phyloP scores from a whole-genome alignment of 2,113 vertebrate genomes.

The Chloebia gouldiae region DNA sequence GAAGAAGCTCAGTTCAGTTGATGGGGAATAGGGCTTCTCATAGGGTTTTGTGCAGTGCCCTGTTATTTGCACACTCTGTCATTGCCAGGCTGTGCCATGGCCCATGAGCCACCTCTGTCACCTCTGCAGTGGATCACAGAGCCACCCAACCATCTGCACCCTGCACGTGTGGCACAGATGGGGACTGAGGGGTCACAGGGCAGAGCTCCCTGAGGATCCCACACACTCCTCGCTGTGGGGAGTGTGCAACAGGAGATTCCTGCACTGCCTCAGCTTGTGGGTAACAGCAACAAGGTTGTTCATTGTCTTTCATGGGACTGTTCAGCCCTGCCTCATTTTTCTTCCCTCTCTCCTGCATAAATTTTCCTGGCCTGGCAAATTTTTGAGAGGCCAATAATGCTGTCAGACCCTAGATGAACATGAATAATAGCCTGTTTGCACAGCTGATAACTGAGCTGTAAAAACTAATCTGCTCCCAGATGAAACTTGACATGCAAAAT shows the following conservation, averaged over 20 bases:
- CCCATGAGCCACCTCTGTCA: background rate
- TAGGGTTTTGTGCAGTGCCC: background rate
- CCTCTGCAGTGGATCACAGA: background rate
- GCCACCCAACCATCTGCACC: background rate
- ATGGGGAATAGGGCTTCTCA: background rate
- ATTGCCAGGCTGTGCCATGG: background rate
- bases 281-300: background rate
- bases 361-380: constrained; percentile 44
- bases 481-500: constrained; percentile 58
- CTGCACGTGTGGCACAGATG: background rate
- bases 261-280: background rate
- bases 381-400: constrained; percentile 52
- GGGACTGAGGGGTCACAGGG: background rate
- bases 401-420: constrained; percentile 55
- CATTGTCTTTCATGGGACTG: background rate
- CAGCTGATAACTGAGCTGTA: constrained; percentile 61
- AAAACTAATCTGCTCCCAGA: constrained; percentile 54
- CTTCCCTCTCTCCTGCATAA: background rate
- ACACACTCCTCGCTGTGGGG: background rate
- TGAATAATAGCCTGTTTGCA: constrained; percentile 63
- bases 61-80: background rate
- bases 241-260: background rate
- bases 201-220: background rate
- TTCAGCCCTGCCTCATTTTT: background rate
- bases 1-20: background rate